phyloP scores from a whole-genome alignment of 2,113 vertebrate species.

The Elephas maximus region DNA sequence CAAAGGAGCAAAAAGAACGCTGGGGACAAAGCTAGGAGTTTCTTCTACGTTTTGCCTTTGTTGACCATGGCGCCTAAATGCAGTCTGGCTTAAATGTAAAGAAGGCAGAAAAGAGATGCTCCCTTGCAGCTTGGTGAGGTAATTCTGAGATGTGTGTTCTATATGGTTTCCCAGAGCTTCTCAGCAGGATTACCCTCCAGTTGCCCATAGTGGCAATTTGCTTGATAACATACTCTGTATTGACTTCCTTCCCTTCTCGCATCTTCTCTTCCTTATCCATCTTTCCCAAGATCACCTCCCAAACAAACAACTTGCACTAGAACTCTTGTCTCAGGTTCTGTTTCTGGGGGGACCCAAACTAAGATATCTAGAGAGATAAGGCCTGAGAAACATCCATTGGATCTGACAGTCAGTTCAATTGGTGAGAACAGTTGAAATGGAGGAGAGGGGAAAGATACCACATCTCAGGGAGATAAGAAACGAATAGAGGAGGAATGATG shows the following conservation, averaged over 20 bases:
- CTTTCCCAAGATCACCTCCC: too few relatives aligned
- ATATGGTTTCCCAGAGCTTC: too few relatives aligned
- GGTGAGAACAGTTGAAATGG: background rate
- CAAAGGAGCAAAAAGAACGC: background rate
- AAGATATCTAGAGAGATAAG: conserved; percentile 48
- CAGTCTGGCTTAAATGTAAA: background rate
- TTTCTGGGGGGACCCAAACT: conserved; percentile 18
- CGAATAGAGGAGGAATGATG: background rate
- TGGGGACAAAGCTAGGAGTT: background rate
- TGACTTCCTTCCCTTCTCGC: too few relatives aligned
- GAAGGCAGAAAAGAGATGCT: background rate
- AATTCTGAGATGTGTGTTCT: too few relatives aligned
- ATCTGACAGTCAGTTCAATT: background rate
- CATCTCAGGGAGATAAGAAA: conserved; percentile 14
- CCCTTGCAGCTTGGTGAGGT: background rate
- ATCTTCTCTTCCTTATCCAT: too few relatives aligned
- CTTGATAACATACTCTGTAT: too few relatives aligned
- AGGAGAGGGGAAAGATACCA: background rate
- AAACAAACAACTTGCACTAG: too few relatives aligned
- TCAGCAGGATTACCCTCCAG: too few relatives aligned
- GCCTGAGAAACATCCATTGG: background rate
- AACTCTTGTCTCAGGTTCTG: background rate
- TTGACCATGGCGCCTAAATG: background rate
- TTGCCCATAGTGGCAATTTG: too few relatives aligned
- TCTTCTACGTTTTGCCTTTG: background rate